Evolutionary conservation across 2,888 invertebrate species (phyloP), one percentile per base, ranked within the genome.

Genomic region (Yponomeuta sedellus): DNA sequence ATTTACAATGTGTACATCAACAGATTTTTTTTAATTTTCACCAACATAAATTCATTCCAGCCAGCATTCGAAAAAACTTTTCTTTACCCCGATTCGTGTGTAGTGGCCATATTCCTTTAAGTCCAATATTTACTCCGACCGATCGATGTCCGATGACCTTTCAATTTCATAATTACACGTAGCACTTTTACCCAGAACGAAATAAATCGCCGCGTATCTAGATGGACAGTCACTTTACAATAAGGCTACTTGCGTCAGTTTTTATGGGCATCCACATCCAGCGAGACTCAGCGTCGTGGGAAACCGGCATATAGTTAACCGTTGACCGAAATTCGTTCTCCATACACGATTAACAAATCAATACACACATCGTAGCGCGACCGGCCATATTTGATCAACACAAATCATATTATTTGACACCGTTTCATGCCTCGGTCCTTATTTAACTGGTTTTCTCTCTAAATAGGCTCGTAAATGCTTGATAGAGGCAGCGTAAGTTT

Each of bases 261-360:
- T 88, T 91, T 88, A 90, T 90, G 87, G 87, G 77, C 82, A 75
- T 83, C 73, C 85, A 52, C 82, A 75, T 83, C 73, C 85, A 52
- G 16, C 44, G 82, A 82, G 82, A 85, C 85, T 88, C 85, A 86
- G 84, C 84, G 88, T 78, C 89, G 91, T 91, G 88, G 87, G 91
- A 91, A 52, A 92, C 88, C 85, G 79, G 87, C 91, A 86, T 88
- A 85, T 81, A 87, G 91, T 88, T 88, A 87, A 72, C 77, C 80
- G 89, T 90, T 90, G 90, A 88, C 90, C 90, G 86, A 91, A 92
- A 89, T 90, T 88, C 90, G 91, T 82, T 88, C 86, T 88, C 86
- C 87, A 84, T 89, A 88, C 84, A 76, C 85, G 86, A 89, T 88
- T 86, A 85, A 89, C 88, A 86, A 90, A 91, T 91, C 91, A 85